phyloP scores from a whole-genome alignment of 2,797 vertebrate species.

The Cossypha polioptera region DNA sequence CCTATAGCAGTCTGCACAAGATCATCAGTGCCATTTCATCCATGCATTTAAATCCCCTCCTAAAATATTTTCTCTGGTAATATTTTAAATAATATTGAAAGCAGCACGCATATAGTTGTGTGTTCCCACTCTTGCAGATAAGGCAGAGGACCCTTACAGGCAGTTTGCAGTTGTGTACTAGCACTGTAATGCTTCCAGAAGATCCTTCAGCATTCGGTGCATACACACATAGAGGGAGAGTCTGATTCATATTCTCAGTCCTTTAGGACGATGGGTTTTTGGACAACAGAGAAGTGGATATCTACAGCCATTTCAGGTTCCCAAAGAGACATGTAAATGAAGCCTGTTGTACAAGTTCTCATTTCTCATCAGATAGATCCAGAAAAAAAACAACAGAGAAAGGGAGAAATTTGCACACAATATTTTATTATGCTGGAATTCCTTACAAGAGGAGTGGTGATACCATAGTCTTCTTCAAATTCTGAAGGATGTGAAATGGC shows the following conservation, averaged over 20 bases:
- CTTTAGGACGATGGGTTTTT: background rate
- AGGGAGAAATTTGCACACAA: background rate
- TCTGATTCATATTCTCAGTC: background rate
- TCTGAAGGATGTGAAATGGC: constrained; percentile 3
- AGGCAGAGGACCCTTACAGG: background rate
- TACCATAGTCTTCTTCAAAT: background rate
- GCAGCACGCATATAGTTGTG: background rate
- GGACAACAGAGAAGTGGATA: background rate
- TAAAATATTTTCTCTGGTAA: background rate
- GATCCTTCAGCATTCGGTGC: background rate
- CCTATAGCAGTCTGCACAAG: background rate
- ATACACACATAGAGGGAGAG: background rate
- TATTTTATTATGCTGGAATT: background rate
- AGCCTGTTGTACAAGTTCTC: background rate
- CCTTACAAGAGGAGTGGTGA: background rate
- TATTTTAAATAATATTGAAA: background rate
- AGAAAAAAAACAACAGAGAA: background rate
- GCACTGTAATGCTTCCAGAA: background rate
- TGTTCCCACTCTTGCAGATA: background rate
- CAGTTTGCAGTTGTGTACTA: background rate
- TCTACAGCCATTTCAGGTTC: background rate
- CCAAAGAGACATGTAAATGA: background rate
- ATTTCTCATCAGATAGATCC: background rate
- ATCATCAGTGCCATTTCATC: background rate
- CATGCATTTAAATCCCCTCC: background rate